phyloP scores from a whole-genome alignment of 2,888 invertebrate species.

The Epirrita christyi region DNA sequence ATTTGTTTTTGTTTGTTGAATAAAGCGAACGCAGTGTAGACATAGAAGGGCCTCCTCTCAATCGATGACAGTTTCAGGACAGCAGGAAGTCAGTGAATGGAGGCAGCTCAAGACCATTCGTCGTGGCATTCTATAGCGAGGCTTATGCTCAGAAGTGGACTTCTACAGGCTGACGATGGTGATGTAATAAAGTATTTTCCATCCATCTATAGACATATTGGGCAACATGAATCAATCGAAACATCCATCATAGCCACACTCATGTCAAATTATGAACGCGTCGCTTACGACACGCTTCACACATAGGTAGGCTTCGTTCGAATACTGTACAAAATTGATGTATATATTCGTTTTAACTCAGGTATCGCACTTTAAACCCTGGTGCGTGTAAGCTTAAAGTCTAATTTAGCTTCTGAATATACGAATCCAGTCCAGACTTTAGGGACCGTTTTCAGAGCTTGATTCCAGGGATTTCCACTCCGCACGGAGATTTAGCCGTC shows the following conservation, averaged over 20 bases:
- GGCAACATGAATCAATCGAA: constrained; percentile 6
- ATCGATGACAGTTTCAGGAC: too few species aligned
- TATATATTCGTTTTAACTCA: constrained; percentile 3
- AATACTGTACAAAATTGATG: constrained; percentile 15
- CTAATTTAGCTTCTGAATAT: constrained; percentile 7
- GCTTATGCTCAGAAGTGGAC: too few species aligned
- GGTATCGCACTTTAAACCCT: constrained; percentile 16
- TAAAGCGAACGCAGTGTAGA: too few species aligned
- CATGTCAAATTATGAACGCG: constrained; percentile 26
- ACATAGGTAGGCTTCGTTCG: constrained; percentile 3
- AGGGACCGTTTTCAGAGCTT: constrained; percentile 14
- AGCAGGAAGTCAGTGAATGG: too few species aligned
- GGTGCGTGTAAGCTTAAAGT: constrained; percentile 5
- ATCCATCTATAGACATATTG: too few species aligned
- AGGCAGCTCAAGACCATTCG: too few species aligned
- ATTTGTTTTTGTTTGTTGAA: too few species aligned
- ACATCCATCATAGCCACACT: constrained; percentile 19
- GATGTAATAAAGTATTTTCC: too few species aligned
- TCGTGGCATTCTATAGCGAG: too few species aligned
- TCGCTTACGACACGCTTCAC: constrained; percentile 2
- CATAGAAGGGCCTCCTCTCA: too few species aligned
- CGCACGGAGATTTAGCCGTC: constrained; percentile 23
- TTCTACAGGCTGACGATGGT: too few species aligned
- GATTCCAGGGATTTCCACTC: constrained; percentile 27
- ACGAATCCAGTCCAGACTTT: constrained; percentile 1